Evolutionary conservation across 2,113 vertebrate genomes (phyloP).

Genomic region (Hydropotes inermis): DNA sequence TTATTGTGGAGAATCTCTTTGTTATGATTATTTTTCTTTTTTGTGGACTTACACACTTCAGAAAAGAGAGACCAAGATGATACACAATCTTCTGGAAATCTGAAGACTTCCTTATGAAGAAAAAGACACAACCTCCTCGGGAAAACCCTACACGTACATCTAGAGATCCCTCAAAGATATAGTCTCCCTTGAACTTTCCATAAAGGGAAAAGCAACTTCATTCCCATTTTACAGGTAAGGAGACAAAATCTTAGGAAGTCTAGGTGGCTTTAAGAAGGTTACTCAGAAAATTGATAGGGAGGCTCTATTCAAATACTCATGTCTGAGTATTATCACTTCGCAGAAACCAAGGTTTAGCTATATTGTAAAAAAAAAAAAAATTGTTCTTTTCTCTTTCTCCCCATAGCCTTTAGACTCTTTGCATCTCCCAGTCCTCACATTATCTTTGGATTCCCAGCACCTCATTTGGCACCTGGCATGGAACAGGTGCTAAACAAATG

Average conservation of each 20-base stretch:
- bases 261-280: not conserved
- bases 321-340: not conserved
- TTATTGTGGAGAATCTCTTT: not conserved
- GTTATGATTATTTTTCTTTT: not conserved
- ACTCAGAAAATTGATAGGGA: not conserved
- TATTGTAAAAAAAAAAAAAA: not conserved
- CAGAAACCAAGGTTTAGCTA: not conserved
- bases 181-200: not conserved
- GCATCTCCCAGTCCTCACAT: not conserved
- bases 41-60: not conserved
- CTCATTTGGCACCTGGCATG: not conserved
- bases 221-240: not conserved
- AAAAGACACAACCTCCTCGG: not conserved
- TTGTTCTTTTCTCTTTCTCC: not conserved
- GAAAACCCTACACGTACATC: not conserved
- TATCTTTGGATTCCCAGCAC: not conserved
- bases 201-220: not conserved
- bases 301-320: not conserved
- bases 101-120: not conserved
- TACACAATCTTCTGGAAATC: conserved; percentile 16
- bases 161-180: not conserved
- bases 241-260: not conserved
- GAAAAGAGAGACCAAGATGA: not conserved
- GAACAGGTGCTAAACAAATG: not conserved
- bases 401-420: not conserved